phyloP scores from a whole-genome alignment of 2,797 vertebrate genomes.

The Tadarida brasiliensis region DNA sequence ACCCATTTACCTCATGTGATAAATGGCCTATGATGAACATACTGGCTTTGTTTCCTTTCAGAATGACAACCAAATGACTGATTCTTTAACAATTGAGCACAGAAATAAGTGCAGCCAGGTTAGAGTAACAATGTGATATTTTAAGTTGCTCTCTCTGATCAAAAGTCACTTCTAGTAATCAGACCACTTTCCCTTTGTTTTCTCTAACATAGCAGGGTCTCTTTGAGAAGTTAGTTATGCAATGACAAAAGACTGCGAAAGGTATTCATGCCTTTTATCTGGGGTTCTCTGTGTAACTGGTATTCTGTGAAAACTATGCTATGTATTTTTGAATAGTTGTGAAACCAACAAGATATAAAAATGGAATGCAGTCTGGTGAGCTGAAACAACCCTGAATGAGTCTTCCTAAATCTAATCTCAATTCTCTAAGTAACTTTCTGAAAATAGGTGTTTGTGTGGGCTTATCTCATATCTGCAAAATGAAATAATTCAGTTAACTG shows the following conservation, averaged over 20 bases:
- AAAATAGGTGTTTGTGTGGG: background rate
- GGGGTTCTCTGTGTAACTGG: background rate
- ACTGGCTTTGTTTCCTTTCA: constrained; percentile 59
- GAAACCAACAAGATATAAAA: constrained; percentile 10
- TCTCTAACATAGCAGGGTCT: constrained; percentile 5
- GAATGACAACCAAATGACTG: background rate
- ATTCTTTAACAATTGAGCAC: constrained; percentile 36
- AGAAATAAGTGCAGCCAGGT: background rate
- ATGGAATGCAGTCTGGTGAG: background rate
- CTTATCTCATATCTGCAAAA: constrained; percentile 35
- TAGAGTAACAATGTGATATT: constrained; percentile 27
- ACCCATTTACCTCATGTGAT: background rate
- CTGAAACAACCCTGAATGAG: constrained; percentile 2
- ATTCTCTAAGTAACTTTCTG: constrained; percentile 37
- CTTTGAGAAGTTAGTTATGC: constrained; percentile 10
- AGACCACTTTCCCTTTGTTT: constrained; percentile 35
- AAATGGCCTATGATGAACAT: constrained; percentile 2
- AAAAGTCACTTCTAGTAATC: constrained; percentile 21
- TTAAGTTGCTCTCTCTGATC: background rate
- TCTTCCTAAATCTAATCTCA: constrained; percentile 14
- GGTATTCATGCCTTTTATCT: constrained; percentile 32
- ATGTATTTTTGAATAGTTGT: constrained; percentile 37
- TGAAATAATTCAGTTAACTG: constrained; percentile 3
- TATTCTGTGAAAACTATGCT: constrained; percentile 39
- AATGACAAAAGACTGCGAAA: constrained; percentile 11